Conservation (phyloP, 2,888 invertebrate species). For the Coelinius sp. region DNA sequence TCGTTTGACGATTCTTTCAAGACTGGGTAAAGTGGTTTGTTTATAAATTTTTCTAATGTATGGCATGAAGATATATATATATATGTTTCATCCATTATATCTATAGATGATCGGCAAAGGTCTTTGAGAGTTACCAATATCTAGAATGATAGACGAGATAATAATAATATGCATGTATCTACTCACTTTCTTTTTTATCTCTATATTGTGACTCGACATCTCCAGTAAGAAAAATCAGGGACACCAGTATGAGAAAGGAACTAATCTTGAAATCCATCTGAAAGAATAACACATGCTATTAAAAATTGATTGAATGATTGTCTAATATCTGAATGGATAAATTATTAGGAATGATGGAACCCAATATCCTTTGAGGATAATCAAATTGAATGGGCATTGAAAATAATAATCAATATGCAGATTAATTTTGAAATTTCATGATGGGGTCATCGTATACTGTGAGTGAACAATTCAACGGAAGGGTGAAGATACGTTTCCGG, state of each 20-base stretch:
- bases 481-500: conserved; percentile 37
- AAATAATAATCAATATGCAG: conserved; percentile 1
- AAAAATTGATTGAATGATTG: neutral
- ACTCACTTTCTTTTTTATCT: conserved; percentile 62
- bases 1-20: too few species aligned
- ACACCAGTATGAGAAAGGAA: conserved; percentile 50
- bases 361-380: neutral
- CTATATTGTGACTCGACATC: conserved; percentile 56
- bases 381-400: neutral
- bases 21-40: too few species aligned
- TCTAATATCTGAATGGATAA: neutral
- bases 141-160: too few species aligned
- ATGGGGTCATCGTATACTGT: neutral
- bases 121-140: too few species aligned
- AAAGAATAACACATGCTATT: conserved; percentile 30
- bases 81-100: too few species aligned
- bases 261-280: conserved; percentile 53
- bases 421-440: neutral
- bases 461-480: conserved; percentile 39
- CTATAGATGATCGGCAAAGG: too few species aligned
- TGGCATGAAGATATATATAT: too few species aligned
- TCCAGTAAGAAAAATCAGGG: conserved; percentile 49
- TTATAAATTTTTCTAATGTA: too few species aligned
- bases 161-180: neutral
- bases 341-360: neutral